phyloP scores from a whole-genome alignment of 2,888 invertebrate genomes.

The Amiota communis region DNA sequence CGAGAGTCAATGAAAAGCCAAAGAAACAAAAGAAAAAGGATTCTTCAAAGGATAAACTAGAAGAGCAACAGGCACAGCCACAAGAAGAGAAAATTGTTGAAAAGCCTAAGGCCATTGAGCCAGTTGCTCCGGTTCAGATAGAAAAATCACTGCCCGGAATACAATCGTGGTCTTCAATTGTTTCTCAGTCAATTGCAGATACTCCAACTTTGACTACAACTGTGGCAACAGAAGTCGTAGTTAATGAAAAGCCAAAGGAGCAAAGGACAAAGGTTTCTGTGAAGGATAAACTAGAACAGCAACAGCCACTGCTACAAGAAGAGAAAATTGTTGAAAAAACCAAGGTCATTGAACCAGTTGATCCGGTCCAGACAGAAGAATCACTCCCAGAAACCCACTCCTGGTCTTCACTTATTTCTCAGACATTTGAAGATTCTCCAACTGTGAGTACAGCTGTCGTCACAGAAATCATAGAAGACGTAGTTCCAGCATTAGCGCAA shows the following conservation, averaged over 20 bases:
- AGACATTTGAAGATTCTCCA: conserved; percentile 22
- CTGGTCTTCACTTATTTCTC: conserved; percentile 49
- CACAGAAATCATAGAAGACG: conserved; percentile 5
- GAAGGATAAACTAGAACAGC: too few species aligned
- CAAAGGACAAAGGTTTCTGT: conserved; percentile 8
- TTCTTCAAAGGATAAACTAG: conserved; percentile 20
- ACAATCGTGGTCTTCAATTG: conserved; percentile 47
- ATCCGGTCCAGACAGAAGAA: conserved; percentile 30
- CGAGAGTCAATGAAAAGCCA: conserved; percentile 32
- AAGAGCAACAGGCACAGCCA: background rate
- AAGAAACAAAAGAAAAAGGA: conserved; percentile 44
- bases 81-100: background rate
- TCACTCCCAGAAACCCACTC: conserved; percentile 33
- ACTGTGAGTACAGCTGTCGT: background rate
- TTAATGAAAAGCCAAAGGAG: conserved; percentile 37
- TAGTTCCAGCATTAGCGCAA: background rate
- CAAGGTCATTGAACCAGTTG: background rate
- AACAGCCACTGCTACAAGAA: too few species aligned
- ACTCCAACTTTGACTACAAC: conserved; percentile 20
- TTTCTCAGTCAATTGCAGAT: conserved; percentile 30
- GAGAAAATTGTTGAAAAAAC: background rate
- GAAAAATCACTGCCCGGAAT: conserved; percentile 19
- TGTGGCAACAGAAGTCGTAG: conserved; percentile 1
- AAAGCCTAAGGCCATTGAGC: background rate
- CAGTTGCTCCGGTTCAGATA: background rate